Conservation (phyloP, 2,113 vertebrate species). For the Meriones unguiculatus region DNA sequence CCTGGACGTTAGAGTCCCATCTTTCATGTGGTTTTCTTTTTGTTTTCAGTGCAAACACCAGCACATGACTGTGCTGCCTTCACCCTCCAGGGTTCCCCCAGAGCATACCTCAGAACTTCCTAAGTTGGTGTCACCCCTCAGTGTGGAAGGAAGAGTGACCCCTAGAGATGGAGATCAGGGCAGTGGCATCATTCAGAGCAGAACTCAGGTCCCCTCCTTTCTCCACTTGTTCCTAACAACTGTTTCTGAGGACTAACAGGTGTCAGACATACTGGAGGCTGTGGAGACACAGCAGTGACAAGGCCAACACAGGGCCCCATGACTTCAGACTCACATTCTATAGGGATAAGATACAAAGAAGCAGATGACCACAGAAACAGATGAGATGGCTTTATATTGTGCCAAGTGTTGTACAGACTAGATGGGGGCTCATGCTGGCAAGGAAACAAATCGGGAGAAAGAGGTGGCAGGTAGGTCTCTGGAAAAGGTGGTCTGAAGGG, state of each 20-base stretch:
- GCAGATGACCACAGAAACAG: too few relatives aligned
- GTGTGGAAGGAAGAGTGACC: background rate
- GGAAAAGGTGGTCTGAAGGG: accelerated
- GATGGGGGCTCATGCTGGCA: accelerated
- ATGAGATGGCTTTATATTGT: background rate
- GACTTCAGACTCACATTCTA: background rate
- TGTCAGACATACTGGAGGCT: background rate
- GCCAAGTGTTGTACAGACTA: accelerated
- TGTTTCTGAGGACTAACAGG: background rate
- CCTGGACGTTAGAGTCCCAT: background rate
- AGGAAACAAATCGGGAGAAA: accelerated
- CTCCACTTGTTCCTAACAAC: background rate
- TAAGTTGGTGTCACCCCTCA: background rate
- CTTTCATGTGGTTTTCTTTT: background rate
- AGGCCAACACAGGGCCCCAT: background rate
- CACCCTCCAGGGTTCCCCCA: background rate
- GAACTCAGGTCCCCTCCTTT: background rate
- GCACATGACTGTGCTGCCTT: background rate
- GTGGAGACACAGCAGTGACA: background rate
- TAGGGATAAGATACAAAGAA: background rate
- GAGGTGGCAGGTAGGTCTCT: background rate
- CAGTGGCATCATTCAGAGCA: background rate
- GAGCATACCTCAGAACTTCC: background rate
- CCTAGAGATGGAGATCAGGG: background rate
- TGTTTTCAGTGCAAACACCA: background rate